Base-by-base conservation (phyloP, 2,888 invertebrate species). In the Rhingia rostrata region DNA sequence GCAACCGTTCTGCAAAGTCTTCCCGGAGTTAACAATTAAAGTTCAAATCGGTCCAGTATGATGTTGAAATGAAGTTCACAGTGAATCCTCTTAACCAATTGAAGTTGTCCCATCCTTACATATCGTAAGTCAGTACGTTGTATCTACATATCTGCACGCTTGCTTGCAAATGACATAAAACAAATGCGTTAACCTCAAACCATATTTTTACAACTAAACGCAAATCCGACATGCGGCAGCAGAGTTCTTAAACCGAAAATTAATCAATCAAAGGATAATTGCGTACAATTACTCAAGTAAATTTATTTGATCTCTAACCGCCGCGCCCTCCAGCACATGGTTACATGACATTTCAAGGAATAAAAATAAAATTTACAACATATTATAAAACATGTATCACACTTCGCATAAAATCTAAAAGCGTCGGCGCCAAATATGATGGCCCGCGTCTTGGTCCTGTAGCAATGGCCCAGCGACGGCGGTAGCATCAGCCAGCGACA, bases 391-490 rank as follows among this genome's bases (percentile, higher is more conserved):
- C 72, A 70, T 70, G 60, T 60, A 72, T 77, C 63, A 60, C 77
- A 64, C 69, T 66, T 56, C 53, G 30, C 35, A 64, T 77, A 51
- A 33, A 47, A 39, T 45, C 70, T 82, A 82, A 82, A 77, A 82
- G 81, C 77, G 77, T 45, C 81, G 81, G 81, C 81, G 77, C 81
- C 77, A 53, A 77, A 77, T 60, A 70, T 70, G 43, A 63, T 64
- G 53, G 69, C 12, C 45, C 35, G 37, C 54, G 10, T 37, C n/a
- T 30, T 39, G 10, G 37, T 12, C 49, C 12, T 22, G 12, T 9
- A 22, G 43, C 32, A 22, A 9, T 32, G 49, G 60, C 22, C 22
- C 22, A 22, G 22, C 22, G 22, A 22, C 43, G 32, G 60, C 41
- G 22, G 43, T 35, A 63, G 30, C 61, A 32, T n/a, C 45, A 33